These are phyloP conservation scores for Parnassius orleans DNA, from an alignment of 2,888 invertebrate genomes.

Conservation along the genomic window DNA sequence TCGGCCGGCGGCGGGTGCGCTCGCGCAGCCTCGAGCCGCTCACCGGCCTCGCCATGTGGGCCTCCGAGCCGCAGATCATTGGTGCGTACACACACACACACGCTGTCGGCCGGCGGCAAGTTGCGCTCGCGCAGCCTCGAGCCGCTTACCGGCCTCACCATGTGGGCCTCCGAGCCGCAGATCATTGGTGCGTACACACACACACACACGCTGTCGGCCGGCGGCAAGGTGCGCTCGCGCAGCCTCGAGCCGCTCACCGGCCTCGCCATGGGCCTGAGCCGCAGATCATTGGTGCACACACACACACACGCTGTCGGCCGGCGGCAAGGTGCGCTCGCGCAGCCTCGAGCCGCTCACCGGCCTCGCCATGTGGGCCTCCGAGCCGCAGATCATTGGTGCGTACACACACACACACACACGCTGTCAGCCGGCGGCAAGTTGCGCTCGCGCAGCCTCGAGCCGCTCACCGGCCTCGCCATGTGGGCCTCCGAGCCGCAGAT, in stretches of 20 bases:
- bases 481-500: too few relatives aligned
- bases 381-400: slow-evolving; percentile 91
- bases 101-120: slow-evolving; percentile 51
- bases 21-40: slow-evolving; percentile 98
- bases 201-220: slow-evolving; percentile 35
- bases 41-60: slow-evolving; percentile 99
- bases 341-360: slow-evolving; percentile 99
- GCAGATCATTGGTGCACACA: slow-evolving; percentile 86
- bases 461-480: too few relatives aligned
- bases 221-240: slow-evolving; percentile 83
- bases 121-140: slow-evolving; percentile 93
- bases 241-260: slow-evolving; percentile 99
- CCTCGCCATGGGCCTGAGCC: slow-evolving; percentile 98
- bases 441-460: too few relatives aligned
- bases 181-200: slow-evolving; percentile 83
- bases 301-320: slow-evolving; percentile 34
- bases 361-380: slow-evolving; percentile 98
- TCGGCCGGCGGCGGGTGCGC: slow-evolving; percentile 58
- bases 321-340: slow-evolving; percentile 83
- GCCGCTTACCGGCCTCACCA: slow-evolving; percentile 97
- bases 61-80: slow-evolving; percentile 97
- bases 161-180: slow-evolving; percentile 99
- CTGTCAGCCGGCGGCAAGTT: too few relatives aligned
- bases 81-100: slow-evolving; percentile 31
- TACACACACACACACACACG: too few relatives aligned